Percentiles rank a stretch among this genome's conserved stretches.
Conservation (phyloP, 2,797 vertebrate genomes). For the Cirrhinus molitorella region DNA sequence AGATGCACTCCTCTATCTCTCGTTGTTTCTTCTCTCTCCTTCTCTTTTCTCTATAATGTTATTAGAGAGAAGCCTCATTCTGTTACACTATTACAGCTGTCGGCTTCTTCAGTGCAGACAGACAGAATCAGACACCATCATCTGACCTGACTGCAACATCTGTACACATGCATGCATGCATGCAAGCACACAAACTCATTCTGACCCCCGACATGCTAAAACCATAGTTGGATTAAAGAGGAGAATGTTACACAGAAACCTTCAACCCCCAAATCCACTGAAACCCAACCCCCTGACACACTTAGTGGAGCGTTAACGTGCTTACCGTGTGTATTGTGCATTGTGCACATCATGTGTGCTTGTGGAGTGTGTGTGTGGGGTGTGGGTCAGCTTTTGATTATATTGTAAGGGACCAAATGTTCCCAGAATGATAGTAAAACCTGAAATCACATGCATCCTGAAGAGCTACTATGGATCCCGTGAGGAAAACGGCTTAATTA, state of each 20-base stretch:
- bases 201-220: constrained; percentile 66
- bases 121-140: constrained; percentile 1
- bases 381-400: constrained; percentile 18
- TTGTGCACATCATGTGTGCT: background rate
- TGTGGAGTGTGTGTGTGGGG: background rate
- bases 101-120: constrained; percentile 28
- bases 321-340: constrained; percentile 21
- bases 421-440: constrained; percentile 33
- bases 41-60: constrained; percentile 7
- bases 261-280: constrained; percentile 74
- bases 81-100: background rate
- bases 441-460: constrained; percentile 1
- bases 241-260: constrained; percentile 62
- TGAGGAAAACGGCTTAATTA: constrained; percentile 10
- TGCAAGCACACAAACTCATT: constrained; percentile 9
- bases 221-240: constrained; percentile 48
- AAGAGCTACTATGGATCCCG: background rate
- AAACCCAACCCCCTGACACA: constrained; percentile 61
- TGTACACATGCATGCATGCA: background rate
- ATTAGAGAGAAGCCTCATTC: constrained; percentile 2
- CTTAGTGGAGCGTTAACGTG: constrained; percentile 28
- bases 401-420: constrained; percentile 17
- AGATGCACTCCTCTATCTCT: background rate
- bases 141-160: constrained; percentile 30
- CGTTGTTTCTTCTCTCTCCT: constrained; percentile 1